Percentiles rank a stretch among this genome's conserved stretches.
phyloP scores from a whole-genome alignment of 2,113 vertebrate genomes.

The Pandion haliaetus region DNA sequence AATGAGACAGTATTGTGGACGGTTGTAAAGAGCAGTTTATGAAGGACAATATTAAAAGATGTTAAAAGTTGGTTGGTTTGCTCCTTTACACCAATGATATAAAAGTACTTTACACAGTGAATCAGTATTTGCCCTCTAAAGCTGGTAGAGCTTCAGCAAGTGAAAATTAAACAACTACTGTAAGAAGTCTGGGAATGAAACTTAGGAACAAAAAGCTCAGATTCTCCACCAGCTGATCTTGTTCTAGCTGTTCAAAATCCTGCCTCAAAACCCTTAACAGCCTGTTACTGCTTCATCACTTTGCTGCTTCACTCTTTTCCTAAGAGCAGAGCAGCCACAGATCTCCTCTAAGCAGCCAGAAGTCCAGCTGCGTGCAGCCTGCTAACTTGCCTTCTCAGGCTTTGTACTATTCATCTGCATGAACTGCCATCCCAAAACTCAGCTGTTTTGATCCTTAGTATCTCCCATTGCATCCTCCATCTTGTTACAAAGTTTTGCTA shows the following conservation, averaged over 20 bases:
- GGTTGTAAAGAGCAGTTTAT: neutral
- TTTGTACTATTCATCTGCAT: too few relatives aligned
- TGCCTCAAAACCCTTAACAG: neutral
- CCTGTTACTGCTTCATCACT: neutral
- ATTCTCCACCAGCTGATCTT: neutral
- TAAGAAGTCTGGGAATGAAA: neutral
- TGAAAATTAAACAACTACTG: neutral
- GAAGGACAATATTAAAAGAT: neutral
- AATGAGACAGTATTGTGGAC: neutral
- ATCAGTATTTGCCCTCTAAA: neutral
- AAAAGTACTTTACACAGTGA: neutral
- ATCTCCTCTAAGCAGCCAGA: neutral
- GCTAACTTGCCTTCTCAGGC: neutral
- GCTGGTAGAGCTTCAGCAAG: neutral
- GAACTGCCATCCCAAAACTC: neutral
- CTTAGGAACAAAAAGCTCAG: neutral
- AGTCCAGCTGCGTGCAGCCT: neutral
- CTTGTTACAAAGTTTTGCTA: fast-evolving
- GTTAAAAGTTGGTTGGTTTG: neutral
- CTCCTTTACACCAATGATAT: neutral
- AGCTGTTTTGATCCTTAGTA: neutral
- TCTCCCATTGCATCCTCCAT: neutral
- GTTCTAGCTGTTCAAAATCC: neutral
- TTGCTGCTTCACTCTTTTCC: neutral
- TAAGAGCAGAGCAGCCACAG: neutral